phyloP scores from a whole-genome alignment of 1,140 invertebrate species.

The Zaprionus tsacasi region DNA sequence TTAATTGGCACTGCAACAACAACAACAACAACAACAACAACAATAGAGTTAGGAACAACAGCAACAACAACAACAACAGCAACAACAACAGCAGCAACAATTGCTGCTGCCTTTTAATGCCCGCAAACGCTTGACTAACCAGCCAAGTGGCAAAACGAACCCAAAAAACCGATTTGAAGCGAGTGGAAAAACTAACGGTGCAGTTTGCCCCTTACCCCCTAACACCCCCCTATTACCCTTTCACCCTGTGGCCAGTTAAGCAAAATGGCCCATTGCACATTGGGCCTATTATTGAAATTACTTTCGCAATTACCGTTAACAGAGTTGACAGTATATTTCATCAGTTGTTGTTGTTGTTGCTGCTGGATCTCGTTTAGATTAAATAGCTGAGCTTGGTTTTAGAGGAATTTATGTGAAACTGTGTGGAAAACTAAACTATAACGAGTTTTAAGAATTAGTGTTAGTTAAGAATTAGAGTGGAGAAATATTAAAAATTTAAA shows the following conservation, averaged over 20 bases:
- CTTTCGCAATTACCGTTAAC: slow-evolving; percentile 6
- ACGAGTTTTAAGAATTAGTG: neutral
- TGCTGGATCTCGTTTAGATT: neutral
- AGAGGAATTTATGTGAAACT: neutral
- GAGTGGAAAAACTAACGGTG: slow-evolving; percentile 56
- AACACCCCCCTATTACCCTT: neutral
- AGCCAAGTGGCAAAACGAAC: slow-evolving; percentile 41
- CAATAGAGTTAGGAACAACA: neutral
- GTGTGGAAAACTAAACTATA: neutral
- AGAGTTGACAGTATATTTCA: slow-evolving; percentile 1
- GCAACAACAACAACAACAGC: slow-evolving; percentile 32
- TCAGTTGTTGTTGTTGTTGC: neutral
- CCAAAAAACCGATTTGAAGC: slow-evolving; percentile 52
- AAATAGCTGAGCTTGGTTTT: neutral
- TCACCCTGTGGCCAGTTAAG: slow-evolving; percentile 47
- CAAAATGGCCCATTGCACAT: slow-evolving; percentile 58
- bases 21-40: slow-evolving; percentile 33
- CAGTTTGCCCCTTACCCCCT: slow-evolving; percentile 35
- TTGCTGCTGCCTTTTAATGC: slow-evolving; percentile 69
- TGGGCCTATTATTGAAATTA: slow-evolving; percentile 29
- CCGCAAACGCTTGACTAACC: slow-evolving; percentile 62
- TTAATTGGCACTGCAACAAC: slow-evolving; percentile 71
- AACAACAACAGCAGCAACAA: slow-evolving; percentile 29
- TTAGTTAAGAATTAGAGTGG: neutral
- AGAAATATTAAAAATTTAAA: neutral